Percentiles rank a stretch among this genome's conserved stretches.
phyloP scores from a whole-genome alignment of 2,797 vertebrate genomes.

The Holocentrus rufus region DNA sequence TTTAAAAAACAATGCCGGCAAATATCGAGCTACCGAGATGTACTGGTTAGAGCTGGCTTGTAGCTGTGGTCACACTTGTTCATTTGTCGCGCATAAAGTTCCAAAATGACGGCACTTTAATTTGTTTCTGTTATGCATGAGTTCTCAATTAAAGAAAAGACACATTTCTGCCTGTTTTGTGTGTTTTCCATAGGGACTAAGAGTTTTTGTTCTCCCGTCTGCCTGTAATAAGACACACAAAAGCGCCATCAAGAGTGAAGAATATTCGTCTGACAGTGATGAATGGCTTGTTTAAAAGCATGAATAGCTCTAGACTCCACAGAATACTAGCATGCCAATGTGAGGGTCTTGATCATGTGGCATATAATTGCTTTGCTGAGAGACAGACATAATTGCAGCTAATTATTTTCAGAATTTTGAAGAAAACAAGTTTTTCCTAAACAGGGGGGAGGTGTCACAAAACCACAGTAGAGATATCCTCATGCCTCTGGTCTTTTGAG shows the following conservation, averaged over 20 bases:
- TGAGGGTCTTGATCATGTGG: conserved; percentile 58
- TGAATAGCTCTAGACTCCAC: conserved; percentile 66
- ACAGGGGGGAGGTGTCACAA: conserved; percentile 22
- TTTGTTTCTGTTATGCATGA: conserved; percentile 51
- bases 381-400: conserved; percentile 68
- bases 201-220: conserved; percentile 71
- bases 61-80: conserved; percentile 41
- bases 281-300: conserved; percentile 77
- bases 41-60: conserved; percentile 45
- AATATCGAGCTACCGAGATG: conserved; percentile 63
- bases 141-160: conserved; percentile 65
- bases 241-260: conserved; percentile 61
- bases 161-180: conserved; percentile 47
- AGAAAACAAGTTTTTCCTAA: conserved; percentile 51
- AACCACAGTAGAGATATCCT: conserved; percentile 7
- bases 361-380: conserved; percentile 67
- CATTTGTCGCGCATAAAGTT: conserved; percentile 38
- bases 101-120: conserved; percentile 53
- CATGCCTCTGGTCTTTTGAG: not conserved
- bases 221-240: conserved; percentile 70
- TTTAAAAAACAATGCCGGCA: conserved; percentile 74
- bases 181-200: conserved; percentile 55
- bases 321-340: conserved; percentile 55
- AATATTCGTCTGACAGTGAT: conserved; percentile 77
- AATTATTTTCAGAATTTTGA: conserved; percentile 60